A percentile compares a stretch with the other conserved stretches of the same genome.
Conservation (phyloP, 37 sponge, comb jelly and placozoan species). For the Halichondria panicea region DNA sequence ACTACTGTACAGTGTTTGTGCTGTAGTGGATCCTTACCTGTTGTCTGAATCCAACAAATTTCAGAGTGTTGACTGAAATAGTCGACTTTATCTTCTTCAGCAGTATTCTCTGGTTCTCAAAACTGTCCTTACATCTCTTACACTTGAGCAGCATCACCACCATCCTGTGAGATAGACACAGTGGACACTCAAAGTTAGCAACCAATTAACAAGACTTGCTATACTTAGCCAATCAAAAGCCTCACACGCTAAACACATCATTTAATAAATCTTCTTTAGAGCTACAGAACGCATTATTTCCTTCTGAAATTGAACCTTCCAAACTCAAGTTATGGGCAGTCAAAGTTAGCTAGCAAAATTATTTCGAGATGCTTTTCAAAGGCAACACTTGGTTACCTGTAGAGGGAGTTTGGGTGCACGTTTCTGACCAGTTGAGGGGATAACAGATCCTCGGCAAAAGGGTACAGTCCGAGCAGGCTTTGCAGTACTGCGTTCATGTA, state of each 20-base stretch:
- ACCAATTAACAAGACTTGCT: no score
- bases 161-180: constrained; percentile 33
- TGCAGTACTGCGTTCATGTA: constrained; percentile 93
- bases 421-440: constrained; percentile 21
- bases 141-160: constrained; percentile 69
- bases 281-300: no score
- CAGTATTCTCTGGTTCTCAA: constrained; percentile 38
- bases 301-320: no score
- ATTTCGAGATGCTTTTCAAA: no score
- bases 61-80: constrained; percentile 26
- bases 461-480: constrained; percentile 69
- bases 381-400: constrained; percentile 39
- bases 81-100: constrained; percentile 55
- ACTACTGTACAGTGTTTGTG: no score
- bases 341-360: no score
- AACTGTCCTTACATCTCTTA: constrained; percentile 46
- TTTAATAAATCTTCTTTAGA: no score
- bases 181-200: no score
- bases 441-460: constrained; percentile 76
- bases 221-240: no score
- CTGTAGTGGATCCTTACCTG: constrained; percentile 61
- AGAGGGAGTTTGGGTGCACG: constrained; percentile 43
- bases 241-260: no score
- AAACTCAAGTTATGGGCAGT: no score
- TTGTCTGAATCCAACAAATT: constrained; percentile 60